Evolutionary conservation across 2,888 invertebrate genomes (phyloP), one percentile per base, ranked within the genome.

Genomic region (Sinodicranocentrus sp.): DNA sequence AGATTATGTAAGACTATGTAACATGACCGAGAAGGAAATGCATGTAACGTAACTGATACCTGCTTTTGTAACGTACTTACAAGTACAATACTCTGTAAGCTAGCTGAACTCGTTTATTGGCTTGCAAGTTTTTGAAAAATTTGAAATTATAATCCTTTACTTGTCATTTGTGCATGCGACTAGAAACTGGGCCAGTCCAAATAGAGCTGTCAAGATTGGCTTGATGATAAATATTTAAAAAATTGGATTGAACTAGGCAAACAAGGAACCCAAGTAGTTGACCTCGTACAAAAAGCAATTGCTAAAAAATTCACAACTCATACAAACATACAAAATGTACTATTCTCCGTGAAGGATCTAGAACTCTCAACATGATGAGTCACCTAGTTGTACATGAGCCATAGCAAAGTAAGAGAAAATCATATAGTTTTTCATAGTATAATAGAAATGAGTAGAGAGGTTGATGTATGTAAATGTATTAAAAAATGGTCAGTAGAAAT

Each of bases 281-380:
- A 61, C 61, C 61, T 73, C 48, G 73, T 73, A 73, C 73, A 61
- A 72, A 72, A 39, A 73, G 54, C 17, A 57, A 39, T 33, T 10
- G 33, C 33, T 54, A 54, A 1, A 54, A 54, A 10, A 10, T 21
- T n/a, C n/a, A n/a, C n/a, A n/a, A n/a, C n/a, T n/a, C n/a, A 17
- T 54, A 33, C 33, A 33, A 33, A 33, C 65, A 21, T 65, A 65
- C 63, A 63, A 19, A 59, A 59, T 52, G 52, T 52, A 52, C 44
- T 44, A 44, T 21, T n/a, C n/a, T n/a, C 48, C 48, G 48, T n/a
- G 2, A 48, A 48, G 17, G 48, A 48, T 48, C 17, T 54, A 54
- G 10, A 33, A 33, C 33, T 6, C 33, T 33, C n/a, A n/a, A 33
- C 33, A 3, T n/a, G 33, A 6, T 33, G 19, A 52, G n/a, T 52